phyloP scores from a whole-genome alignment of 2,888 invertebrate genomes.

The Teinopalpus imperialis region DNA sequence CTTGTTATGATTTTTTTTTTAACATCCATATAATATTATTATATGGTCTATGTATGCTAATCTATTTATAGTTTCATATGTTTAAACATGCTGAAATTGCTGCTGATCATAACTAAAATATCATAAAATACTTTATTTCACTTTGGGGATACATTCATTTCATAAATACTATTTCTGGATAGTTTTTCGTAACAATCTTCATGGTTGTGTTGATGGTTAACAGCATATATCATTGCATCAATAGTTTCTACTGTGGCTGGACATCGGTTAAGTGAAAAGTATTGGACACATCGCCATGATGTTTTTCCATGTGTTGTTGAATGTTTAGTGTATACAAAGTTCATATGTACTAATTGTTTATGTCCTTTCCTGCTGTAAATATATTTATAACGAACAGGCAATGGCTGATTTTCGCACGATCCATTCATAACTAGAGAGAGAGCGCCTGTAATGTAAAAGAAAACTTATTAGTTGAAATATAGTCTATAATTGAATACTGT shows the following conservation, averaged over 20 bases:
- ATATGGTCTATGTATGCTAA: too few relatives aligned
- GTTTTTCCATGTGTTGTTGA: slow-evolving; percentile 78
- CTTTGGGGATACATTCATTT: slow-evolving; percentile 69
- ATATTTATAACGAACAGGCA: slow-evolving; percentile 72
- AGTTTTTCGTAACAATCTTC: slow-evolving; percentile 75
- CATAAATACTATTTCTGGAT: slow-evolving; percentile 71
- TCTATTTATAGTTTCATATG: too few relatives aligned
- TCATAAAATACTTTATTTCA: slow-evolving; percentile 39
- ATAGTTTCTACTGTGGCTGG: slow-evolving; percentile 78
- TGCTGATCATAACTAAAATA: slow-evolving; percentile 21
- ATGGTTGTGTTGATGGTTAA: slow-evolving; percentile 76
- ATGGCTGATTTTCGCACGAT: slow-evolving; percentile 55
- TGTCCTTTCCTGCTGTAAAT: slow-evolving; percentile 79
- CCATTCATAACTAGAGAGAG: slow-evolving; percentile 71
- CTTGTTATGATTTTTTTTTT: too few relatives aligned
- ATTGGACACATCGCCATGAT: slow-evolving; percentile 78
- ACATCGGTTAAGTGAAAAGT: slow-evolving; percentile 76
- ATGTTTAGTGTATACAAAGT: slow-evolving; percentile 79
- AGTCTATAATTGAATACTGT: too few relatives aligned
- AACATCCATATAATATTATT: too few relatives aligned
- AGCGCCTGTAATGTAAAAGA: slow-evolving; percentile 61
- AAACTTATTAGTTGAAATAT: slow-evolving; percentile 7
- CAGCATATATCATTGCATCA: slow-evolving; percentile 72
- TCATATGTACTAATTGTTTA: slow-evolving; percentile 77
- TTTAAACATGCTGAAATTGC: slow-evolving; percentile 7